Evolutionary conservation across 2,113 vertebrate species (phyloP).

Genomic region (Lophochroa leadbeateri): DNA sequence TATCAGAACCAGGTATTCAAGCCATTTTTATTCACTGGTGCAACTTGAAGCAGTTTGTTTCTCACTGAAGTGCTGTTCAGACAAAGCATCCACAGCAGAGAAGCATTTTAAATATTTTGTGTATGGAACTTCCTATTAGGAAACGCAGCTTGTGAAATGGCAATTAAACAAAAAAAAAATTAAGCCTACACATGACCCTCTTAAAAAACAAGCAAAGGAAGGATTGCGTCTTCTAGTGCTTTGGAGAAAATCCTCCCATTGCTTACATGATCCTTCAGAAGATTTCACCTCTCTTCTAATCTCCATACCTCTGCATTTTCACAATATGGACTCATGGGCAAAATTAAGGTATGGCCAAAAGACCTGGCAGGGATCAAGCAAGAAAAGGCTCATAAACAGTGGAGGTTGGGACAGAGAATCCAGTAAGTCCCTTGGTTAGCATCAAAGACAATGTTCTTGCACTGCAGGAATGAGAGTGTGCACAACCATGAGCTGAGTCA

Average conservation of each 20-base stretch:
- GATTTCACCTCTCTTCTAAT: background rate
- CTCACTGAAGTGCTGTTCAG: background rate
- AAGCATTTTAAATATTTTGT: background rate
- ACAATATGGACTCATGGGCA: background rate
- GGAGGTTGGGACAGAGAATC: background rate
- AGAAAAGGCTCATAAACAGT: background rate
- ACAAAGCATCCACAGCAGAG: background rate
- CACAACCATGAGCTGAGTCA: rapidly evolving
- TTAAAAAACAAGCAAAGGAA: background rate
- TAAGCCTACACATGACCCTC: background rate
- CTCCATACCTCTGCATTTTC: background rate
- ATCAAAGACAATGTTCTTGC: rapidly evolving
- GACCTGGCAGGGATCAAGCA: background rate
- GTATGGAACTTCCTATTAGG: background rate
- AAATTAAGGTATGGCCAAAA: background rate
- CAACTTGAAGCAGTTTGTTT: background rate
- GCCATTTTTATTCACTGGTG: background rate
- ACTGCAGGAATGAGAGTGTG: rapidly evolving
- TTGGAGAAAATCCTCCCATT: background rate
- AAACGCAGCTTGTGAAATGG: background rate
- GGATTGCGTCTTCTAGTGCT: background rate
- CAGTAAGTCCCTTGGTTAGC: background rate
- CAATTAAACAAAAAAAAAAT: background rate
- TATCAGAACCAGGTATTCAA: background rate
- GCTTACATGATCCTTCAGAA: background rate